Base-by-base conservation (phyloP, 2,113 vertebrate species). In the Bos javanicus region DNA sequence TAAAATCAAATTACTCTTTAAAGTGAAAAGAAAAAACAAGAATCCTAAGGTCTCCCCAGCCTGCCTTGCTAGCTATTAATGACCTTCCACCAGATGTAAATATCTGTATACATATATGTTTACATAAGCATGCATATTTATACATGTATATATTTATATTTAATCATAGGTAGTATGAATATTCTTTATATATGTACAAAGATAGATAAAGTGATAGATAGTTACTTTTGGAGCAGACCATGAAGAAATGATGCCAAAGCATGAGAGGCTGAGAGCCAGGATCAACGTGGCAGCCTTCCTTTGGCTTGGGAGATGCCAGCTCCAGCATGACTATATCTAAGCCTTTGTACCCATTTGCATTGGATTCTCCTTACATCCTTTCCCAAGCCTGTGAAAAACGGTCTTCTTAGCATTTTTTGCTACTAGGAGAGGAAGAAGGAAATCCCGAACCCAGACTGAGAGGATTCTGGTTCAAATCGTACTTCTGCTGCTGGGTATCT, bases 401-500 rank as follows among this genome's bases (percentile, higher is more conserved):
- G 30, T 62, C 82, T 95, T 85, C 54, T 92, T 94, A 64, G 94
- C 76, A 96, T 83, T 97, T 97, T 95, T 54, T 96, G n/a, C 83
- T 89, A 33, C 46, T 87, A 11, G 13, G 23, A 88, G 23, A 86
- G 17, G 25, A 80, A 94, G n/a, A 62, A 15, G 19, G 85, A 81
- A 81, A 26, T 56, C 46, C 23, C 14, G n/a, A 88, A 76, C n/a
- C 21, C 13, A 21, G 43, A 30, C 15, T 64, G 82, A 95, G 25
- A 48, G 26, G 17, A 90, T 71, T 87, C 78, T 87, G 54, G 36
- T 85, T 92, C 76, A 92, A 93, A 91, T 85, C 21, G 26, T 81
- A 28, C 21, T 19, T 98, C 46, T 46, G 7, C 14, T 5, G 56
- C 64, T 26, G 11, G 7, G 46, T 92, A 59, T 33, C 33, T 54